Percentiles rank a stretch among this genome's conserved stretches.
Evolutionary conservation across 2,888 invertebrate species (phyloP).

Genomic region (Chymomyza procnemis): DNA sequence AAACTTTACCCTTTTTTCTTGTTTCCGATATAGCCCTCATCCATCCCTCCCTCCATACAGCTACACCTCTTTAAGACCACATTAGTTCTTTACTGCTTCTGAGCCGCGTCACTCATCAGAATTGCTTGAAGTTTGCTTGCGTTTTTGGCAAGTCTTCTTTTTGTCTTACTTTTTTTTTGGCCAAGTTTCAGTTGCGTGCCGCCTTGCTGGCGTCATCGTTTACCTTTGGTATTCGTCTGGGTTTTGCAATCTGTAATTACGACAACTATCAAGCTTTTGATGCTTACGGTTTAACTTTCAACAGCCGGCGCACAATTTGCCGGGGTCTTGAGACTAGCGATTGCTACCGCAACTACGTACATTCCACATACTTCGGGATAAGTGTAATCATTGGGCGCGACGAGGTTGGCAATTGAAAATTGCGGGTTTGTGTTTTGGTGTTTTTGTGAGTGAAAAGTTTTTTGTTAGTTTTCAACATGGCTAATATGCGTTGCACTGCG

Average conservation of each 20-base stretch:
- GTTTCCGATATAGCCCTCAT: background rate
- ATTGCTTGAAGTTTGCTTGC: conserved; percentile 41
- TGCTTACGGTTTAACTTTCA: conserved; percentile 58
- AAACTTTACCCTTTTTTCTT: conserved; percentile 44
- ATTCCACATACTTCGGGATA: background rate
- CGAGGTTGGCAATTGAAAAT: conserved; percentile 1
- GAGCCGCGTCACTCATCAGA: conserved; percentile 47
- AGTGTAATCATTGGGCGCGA: conserved; percentile 14
- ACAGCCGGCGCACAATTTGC: conserved; percentile 21
- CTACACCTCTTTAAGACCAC: conserved; percentile 6
- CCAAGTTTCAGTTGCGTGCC: conserved; percentile 23
- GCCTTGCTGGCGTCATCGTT: conserved; percentile 39
- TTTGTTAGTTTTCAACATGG: background rate
- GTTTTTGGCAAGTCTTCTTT: conserved; percentile 12
- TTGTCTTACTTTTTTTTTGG: conserved; percentile 20
- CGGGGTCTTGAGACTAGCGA: background rate
- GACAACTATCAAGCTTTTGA: conserved; percentile 41
- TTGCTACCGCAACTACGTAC: background rate
- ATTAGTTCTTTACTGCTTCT: conserved; percentile 10
- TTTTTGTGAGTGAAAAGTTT: background rate
- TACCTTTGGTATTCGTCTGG: conserved; percentile 59
- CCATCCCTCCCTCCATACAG: background rate
- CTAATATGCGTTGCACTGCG: background rate
- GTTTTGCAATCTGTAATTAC: conserved; percentile 61
- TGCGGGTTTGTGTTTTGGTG: conserved; percentile 45